Conservation (phyloP, 2,797 vertebrate genomes). For the Sebastes umbrosus region DNA sequence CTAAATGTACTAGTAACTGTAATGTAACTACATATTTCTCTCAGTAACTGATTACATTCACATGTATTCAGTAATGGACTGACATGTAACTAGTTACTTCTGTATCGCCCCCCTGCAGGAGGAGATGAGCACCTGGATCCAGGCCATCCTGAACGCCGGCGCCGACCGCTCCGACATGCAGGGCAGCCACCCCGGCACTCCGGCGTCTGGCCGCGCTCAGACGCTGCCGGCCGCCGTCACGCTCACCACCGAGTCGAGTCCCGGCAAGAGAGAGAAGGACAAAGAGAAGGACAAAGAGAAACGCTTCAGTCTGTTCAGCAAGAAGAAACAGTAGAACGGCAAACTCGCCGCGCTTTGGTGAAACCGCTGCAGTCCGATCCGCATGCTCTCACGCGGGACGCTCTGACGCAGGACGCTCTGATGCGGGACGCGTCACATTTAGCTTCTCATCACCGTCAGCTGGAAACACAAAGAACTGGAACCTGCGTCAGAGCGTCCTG, state of each 20-base stretch:
- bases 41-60: too few relatives aligned
- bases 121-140: slow-evolving; percentile 98
- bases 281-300: slow-evolving; percentile 89
- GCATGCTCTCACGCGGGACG: not conserved
- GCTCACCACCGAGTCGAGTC: slow-evolving; percentile 92
- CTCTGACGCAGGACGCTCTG: too few relatives aligned
- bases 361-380: not conserved
- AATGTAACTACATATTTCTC: too few relatives aligned
- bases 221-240: slow-evolving; percentile 91
- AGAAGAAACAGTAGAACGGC: slow-evolving; percentile 89
- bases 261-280: slow-evolving; percentile 93
- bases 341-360: slow-evolving; percentile 32
- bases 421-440: not conserved
- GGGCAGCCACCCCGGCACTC: slow-evolving; percentile 90
- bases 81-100: not conserved
- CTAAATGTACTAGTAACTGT: too few relatives aligned
- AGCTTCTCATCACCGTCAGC: slow-evolving; percentile 2
- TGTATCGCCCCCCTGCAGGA: slow-evolving; percentile 80
- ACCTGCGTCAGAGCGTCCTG: slow-evolving; percentile 8
- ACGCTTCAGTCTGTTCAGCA: slow-evolving; percentile 97
- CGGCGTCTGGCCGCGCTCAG: slow-evolving; percentile 91
- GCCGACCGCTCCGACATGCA: slow-evolving; percentile 83
- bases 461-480: slow-evolving; percentile 9
- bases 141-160: slow-evolving; percentile 91
- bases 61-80: too few relatives aligned